Conservation (phyloP, 2,113 vertebrate species). For the Leucopsar rothschildi region DNA sequence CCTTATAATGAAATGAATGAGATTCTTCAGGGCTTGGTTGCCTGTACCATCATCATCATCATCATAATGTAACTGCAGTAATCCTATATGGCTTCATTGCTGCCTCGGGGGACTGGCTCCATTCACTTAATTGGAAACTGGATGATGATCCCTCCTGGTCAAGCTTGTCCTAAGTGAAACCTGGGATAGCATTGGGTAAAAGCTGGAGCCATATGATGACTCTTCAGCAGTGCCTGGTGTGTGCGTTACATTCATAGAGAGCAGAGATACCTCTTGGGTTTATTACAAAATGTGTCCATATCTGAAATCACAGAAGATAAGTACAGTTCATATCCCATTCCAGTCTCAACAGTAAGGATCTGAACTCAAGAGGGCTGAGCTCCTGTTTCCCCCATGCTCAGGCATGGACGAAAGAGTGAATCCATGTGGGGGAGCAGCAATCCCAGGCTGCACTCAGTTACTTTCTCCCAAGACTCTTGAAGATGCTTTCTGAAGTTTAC, state of each 20-base stretch:
- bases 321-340: background rate
- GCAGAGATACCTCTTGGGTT: background rate
- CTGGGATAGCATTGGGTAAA: background rate
- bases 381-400: fast-evolving
- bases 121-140: background rate
- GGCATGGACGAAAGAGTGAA: background rate
- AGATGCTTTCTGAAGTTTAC: background rate
- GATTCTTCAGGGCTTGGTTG: background rate
- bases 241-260: background rate
- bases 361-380: background rate
- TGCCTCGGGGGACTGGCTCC: background rate
- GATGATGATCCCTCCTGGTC: background rate
- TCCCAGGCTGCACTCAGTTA: background rate
- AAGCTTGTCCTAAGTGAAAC: background rate
- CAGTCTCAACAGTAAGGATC: background rate
- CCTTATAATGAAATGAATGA: background rate
- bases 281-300: background rate
- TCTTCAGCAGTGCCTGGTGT: background rate
- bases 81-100: background rate
- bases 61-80: background rate
- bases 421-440: fast-evolving
- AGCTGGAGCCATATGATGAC: background rate
- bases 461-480: background rate
- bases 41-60: background rate
- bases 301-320: background rate